Percentiles rank a stretch among this genome's conserved stretches.
These are phyloP conservation scores for Epinephelus fuscoguttatus DNA, from an alignment of 2,113 vertebrate genomes.

Conservation along the genomic window DNA sequence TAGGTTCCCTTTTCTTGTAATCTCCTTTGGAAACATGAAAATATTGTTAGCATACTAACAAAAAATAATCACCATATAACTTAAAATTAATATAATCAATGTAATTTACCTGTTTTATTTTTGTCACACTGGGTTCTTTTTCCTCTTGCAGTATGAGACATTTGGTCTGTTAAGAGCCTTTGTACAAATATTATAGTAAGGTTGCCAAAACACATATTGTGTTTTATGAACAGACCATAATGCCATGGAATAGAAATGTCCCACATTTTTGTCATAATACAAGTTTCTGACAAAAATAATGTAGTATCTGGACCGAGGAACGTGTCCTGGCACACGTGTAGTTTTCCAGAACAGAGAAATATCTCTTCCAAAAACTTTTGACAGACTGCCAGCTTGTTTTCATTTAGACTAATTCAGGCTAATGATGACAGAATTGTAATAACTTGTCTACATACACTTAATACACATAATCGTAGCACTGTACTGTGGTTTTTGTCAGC, in stretches of 20 bases:
- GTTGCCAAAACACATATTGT: background rate
- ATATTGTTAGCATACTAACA: no score
- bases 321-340: background rate
- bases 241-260: background rate
- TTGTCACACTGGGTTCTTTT: background rate
- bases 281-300: background rate
- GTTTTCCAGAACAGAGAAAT: background rate
- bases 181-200: background rate
- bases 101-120: background rate
- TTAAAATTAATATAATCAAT: background rate
- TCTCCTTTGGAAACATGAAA: no score
- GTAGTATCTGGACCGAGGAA: background rate
- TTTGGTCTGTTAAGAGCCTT: conserved; percentile 3
- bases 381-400: background rate
- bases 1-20: no score
- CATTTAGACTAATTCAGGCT: background rate
- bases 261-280: no score
- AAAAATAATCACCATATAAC: no score
- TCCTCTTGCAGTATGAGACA: background rate
- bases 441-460: background rate
- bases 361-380: background rate
- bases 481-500: background rate
- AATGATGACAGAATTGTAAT: background rate
- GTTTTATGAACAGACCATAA: background rate
- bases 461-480: background rate